Percentiles rank a stretch among this genome's conserved stretches.
Evolutionary conservation across 2,113 vertebrate species (phyloP).

Genomic region (Casuarius casuarius): DNA sequence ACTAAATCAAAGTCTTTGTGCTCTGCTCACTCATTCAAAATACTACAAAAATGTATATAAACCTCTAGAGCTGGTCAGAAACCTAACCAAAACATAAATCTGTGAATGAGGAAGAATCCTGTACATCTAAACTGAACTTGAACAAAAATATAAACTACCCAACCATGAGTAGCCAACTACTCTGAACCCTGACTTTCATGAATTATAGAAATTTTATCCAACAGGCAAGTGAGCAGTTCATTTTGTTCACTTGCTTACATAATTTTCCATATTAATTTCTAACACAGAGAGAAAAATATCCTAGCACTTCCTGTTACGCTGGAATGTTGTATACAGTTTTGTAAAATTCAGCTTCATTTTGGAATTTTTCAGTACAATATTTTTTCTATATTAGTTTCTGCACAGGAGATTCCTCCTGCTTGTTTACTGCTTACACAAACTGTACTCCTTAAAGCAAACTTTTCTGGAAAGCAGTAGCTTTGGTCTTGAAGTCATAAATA

Average conservation of each 20-base stretch:
- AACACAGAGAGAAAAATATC: background rate
- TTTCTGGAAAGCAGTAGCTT: background rate
- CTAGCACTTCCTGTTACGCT: background rate
- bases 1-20: background rate
- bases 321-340: background rate
- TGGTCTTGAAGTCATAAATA: background rate
- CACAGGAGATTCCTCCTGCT: background rate
- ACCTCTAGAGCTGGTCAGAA: background rate
- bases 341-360: background rate
- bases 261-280: background rate
- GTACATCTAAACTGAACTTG: background rate
- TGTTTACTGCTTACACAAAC: background rate
- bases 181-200: background rate
- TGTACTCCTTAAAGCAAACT: too few relatives aligned
- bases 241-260: background rate
- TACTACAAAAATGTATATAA: background rate
- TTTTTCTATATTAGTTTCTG: background rate
- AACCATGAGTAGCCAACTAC: background rate
- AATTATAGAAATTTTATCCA: background rate
- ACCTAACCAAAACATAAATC: background rate
- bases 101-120: background rate
- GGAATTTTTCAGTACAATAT: background rate
- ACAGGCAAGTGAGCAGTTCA: background rate
- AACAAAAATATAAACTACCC: background rate
- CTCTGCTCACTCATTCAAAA: background rate